Evolutionary conservation across 2,888 invertebrate genomes (phyloP).

Genomic region (Daptonema setosum): DNA sequence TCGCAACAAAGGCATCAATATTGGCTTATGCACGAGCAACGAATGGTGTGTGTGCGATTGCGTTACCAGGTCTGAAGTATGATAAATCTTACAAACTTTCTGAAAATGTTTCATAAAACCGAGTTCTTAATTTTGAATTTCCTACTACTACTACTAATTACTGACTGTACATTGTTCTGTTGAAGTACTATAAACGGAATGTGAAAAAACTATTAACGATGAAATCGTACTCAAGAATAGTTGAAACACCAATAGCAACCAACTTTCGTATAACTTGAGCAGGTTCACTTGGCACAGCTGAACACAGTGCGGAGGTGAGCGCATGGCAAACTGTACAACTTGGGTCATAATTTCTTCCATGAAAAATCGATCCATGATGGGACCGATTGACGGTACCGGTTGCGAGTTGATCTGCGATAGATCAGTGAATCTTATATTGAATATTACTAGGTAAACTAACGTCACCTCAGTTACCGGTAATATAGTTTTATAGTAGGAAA

Average conservation of each 20-base stretch:
- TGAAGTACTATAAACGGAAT: too few relatives aligned
- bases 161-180: too few relatives aligned
- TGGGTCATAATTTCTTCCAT: slow-evolving; percentile 17
- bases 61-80: slow-evolving; percentile 1
- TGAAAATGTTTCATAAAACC: too few relatives aligned
- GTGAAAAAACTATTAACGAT: too few relatives aligned
- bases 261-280: slow-evolving; percentile 5
- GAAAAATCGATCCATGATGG: slow-evolving; percentile 21
- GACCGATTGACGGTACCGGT: slow-evolving; percentile 21
- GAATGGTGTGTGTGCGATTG: slow-evolving; percentile 18
- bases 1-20: slow-evolving; percentile 60
- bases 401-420: slow-evolving; percentile 17
- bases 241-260: neutral
- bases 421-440: too few relatives aligned
- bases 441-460: neutral
- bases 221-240: too few relatives aligned
- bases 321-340: slow-evolving; percentile 17
- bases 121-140: too few relatives aligned
- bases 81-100: too few relatives aligned
- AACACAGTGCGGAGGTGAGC: slow-evolving; percentile 12
- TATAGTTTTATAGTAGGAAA: neutral
- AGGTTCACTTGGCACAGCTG: slow-evolving; percentile 15
- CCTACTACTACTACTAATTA: too few relatives aligned
- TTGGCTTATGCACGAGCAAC: slow-evolving; percentile 65
- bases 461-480: neutral